phyloP scores from a whole-genome alignment of 1,140 invertebrate genomes.

The Hesperophylax magnus region DNA sequence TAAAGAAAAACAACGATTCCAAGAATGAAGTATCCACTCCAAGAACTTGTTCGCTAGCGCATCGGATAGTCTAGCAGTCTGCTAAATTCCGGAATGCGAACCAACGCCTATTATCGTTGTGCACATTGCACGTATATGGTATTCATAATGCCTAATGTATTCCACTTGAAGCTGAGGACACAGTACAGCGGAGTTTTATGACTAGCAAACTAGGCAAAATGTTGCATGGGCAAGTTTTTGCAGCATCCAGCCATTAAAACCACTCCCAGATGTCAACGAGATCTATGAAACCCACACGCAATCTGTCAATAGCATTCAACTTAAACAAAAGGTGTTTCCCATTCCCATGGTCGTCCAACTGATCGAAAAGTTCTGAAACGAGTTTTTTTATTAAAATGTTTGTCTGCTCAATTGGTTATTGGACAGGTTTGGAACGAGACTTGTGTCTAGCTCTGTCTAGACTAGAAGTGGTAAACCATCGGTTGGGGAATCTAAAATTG shows the following conservation, averaged over 20 bases:
- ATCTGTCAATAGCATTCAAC: background rate
- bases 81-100: background rate
- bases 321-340: background rate
- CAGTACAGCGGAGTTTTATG: background rate
- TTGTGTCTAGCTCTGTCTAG: slow-evolving; percentile 9
- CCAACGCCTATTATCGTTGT: no score
- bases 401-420: background rate
- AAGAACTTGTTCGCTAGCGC: no score
- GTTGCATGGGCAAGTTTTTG: slow-evolving; percentile 39
- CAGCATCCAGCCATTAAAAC: slow-evolving; percentile 33
- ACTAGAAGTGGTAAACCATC: slow-evolving; percentile 12
- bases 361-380: background rate
- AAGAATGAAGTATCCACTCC: no score
- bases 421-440: background rate
- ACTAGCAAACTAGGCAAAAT: slow-evolving; percentile 22
- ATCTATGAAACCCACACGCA: background rate
- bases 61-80: background rate
- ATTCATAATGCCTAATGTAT: background rate
- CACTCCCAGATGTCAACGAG: slow-evolving; percentile 21
- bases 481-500: background rate
- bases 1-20: no score
- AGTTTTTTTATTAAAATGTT: background rate
- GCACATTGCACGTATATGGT: background rate
- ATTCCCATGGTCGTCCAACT: background rate
- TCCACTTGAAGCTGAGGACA: background rate